Conservation (phyloP, 2,797 vertebrate species). For the Epinephelus coioides region DNA sequence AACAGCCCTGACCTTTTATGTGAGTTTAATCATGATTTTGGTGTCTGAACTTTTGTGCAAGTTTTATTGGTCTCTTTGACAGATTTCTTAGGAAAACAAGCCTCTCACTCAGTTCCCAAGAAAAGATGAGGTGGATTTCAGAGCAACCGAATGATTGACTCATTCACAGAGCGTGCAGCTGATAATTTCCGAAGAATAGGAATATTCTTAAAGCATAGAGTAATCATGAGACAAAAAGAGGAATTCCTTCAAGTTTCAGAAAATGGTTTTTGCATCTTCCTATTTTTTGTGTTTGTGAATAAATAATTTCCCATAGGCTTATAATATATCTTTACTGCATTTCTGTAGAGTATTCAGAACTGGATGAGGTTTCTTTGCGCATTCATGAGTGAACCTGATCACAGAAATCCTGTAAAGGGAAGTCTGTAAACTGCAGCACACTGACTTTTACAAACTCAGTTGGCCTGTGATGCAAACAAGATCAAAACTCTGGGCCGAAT, state of each 20-base stretch:
- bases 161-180: background rate
- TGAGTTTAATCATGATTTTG: conserved; percentile 1
- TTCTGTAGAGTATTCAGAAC: background rate
- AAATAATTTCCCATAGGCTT: background rate
- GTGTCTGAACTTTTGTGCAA: background rate
- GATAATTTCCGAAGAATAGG: background rate
- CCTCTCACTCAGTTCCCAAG: background rate
- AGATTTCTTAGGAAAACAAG: background rate
- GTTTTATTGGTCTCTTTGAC: background rate
- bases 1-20: background rate
- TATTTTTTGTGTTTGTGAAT: background rate
- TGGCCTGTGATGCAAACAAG: conserved; percentile 3
- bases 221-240: background rate
- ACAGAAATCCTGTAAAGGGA: background rate
- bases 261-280: background rate
- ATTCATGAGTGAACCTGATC: background rate
- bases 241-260: background rate
- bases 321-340: too few relatives aligned
- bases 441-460: background rate
- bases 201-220: background rate
- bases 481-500: background rate
- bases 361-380: background rate
- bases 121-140: background rate
- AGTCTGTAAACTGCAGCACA: background rate
- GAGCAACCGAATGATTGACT: background rate